phyloP scores from a whole-genome alignment of 2,113 vertebrate species.

The Platycercus adscitus region DNA sequence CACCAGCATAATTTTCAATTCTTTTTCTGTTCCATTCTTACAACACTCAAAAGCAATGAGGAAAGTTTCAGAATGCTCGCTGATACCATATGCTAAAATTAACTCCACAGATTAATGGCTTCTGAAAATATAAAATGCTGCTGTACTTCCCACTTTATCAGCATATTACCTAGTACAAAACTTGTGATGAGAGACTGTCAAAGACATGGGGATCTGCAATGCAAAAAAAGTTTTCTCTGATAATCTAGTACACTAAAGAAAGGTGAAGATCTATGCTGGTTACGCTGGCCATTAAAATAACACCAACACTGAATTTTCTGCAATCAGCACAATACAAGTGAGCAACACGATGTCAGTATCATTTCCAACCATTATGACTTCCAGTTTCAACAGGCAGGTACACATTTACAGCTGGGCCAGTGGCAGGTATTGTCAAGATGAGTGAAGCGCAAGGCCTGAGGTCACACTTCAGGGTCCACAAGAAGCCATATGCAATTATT shows the following conservation, averaged over 20 bases:
- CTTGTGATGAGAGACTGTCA: background rate
- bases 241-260: background rate
- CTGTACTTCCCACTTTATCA: background rate
- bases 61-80: background rate
- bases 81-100: background rate
- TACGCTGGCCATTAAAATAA: background rate
- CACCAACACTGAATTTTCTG: background rate
- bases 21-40: background rate
- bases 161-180: background rate
- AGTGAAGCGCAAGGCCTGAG: background rate
- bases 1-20: background rate
- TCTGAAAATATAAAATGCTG: background rate
- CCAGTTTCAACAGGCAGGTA: background rate
- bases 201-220: background rate
- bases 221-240: background rate
- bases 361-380: background rate
- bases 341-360: rapidly evolving
- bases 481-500: background rate
- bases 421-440: background rate
- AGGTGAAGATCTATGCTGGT: background rate
- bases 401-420: background rate
- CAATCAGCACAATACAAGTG: background rate
- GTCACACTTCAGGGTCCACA: background rate
- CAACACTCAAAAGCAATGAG: background rate
- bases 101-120: background rate